Conservation (phyloP, 2,888 invertebrate genomes). For the Diogma glabrata region DNA sequence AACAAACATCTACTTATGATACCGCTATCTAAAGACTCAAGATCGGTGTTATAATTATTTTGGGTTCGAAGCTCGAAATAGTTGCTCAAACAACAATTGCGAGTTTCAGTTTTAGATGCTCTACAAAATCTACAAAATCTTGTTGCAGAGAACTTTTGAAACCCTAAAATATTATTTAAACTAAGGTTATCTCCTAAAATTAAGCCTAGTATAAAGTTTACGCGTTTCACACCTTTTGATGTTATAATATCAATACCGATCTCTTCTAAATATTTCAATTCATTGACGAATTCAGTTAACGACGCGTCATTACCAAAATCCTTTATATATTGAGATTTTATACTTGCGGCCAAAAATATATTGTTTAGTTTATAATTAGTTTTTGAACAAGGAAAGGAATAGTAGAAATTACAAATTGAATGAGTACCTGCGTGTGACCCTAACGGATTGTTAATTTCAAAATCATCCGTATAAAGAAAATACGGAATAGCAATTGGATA, state of each 20-base stretch:
- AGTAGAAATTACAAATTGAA: background rate
- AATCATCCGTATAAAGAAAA: background rate
- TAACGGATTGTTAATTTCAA: background rate
- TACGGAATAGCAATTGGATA: no score
- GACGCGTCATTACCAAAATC: background rate
- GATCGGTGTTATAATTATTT: no score
- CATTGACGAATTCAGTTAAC: background rate
- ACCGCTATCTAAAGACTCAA: no score
- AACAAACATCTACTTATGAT: background rate
- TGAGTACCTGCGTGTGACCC: background rate
- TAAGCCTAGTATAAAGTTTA: no score
- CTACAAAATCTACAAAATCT: no score
- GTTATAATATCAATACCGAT: background rate
- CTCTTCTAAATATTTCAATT: background rate
- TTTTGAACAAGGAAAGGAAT: background rate
- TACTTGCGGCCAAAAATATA: no score
- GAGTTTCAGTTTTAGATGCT: no score
- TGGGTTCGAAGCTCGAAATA: no score
- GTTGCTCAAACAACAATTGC: no score
- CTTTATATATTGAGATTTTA: no score
- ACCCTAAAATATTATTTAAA: background rate
- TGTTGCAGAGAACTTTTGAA: no score
- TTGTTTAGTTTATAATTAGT: no score
- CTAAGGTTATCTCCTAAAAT: background rate
- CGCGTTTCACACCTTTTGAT: background rate